Evolutionary conservation across 2,888 invertebrate genomes (phyloP), one percentile per base, ranked within the genome.

Genomic region (Acheta domesticus): DNA sequence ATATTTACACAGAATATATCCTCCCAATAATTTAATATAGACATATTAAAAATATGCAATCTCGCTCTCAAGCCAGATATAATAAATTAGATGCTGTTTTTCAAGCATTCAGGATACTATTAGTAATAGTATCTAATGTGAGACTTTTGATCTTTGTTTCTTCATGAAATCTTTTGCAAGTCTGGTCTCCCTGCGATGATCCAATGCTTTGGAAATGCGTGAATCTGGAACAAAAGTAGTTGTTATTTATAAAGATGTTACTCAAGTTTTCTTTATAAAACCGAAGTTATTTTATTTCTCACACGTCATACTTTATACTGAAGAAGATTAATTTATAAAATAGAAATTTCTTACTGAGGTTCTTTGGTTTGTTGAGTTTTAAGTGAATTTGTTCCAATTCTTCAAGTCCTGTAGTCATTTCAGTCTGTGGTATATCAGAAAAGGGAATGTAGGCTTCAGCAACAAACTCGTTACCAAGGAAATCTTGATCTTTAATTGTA

Each of bases 401-500:
- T 77, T 87, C 86, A 14, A 88, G 83, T 81, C 88, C 87, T 77
- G 91, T 89, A 2, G 91, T 89, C 79, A 90, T 89, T 0, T 89
- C 89, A 1, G 91, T 91, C 82, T 90, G 90, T 19, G 91, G 90
- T 83, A 96, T 90, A 84, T 94, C 93, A 82, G 89, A 90, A 87
- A 98, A 93, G 84, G 93, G 91, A 50, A 98, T 86, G 87, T 95
- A 98, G 74, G 96, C 95, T 88, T 99, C 99, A 12, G 97, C 98
- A 83, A 98, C 93, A 88, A 98, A 98, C 85, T 96, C 96, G 86
- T 96, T 97, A 79, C 96, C 94, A 87, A 98, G 92, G 87, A 97
- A 92, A 87, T 99, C 98, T 87, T 97, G 96, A 88, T 99, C 99
- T 89, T 99, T 99, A 19, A 99, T 91, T 83, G 96, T 94, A 85